Evolutionary conservation across 2,113 vertebrate genomes (phyloP), one percentile per base, ranked within the genome.

Genomic region (Sprattus sprattus): DNA sequence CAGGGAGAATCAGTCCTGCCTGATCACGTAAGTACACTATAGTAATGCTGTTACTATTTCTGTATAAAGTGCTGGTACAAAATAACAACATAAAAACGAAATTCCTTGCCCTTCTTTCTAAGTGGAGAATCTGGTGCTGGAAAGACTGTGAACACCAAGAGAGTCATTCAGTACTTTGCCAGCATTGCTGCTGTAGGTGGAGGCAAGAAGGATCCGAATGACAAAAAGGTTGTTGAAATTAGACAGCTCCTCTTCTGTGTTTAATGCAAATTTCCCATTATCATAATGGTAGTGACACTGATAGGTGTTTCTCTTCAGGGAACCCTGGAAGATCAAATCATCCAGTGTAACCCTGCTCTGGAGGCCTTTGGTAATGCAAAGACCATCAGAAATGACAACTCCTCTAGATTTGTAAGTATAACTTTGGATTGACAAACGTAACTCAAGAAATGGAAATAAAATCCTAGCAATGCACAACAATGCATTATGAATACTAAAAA

Each of bases 351-450:
- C 86, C 96, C 97, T 0, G 96, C 96, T 39, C 60, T 97, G 88
- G 96, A 97, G 89, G 97, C 97, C 82, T 97, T 96, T 0, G 97
- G 97, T 84, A 97, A 97, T 0, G 96, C 97, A 88, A 97, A 97
- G 91, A 97, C 96, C 0, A 85, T 97, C 13, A 85, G 96, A 82
- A 96, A 96, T 0, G 96, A 96, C 90, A 96, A 96, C 88, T 96
- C 95, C 0, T 96, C 96, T 10, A 94, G 95, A 91, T 96, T 96
- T 32, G 96, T 96, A 93, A 95, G 95, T 93, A 20, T 20, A 39
- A 22, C 18, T 7, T 4, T 22, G 6, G 54, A 20, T 60, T 22
- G 4, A 1, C 54, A 60, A 49, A 39, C 39, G 39, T 39, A 1
- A 39, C 39, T 39, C 39, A 39, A 39, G 39, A 39, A 39, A 1